phyloP scores from a whole-genome alignment of 2,888 invertebrate species.

The Xanthorhoe designata region DNA sequence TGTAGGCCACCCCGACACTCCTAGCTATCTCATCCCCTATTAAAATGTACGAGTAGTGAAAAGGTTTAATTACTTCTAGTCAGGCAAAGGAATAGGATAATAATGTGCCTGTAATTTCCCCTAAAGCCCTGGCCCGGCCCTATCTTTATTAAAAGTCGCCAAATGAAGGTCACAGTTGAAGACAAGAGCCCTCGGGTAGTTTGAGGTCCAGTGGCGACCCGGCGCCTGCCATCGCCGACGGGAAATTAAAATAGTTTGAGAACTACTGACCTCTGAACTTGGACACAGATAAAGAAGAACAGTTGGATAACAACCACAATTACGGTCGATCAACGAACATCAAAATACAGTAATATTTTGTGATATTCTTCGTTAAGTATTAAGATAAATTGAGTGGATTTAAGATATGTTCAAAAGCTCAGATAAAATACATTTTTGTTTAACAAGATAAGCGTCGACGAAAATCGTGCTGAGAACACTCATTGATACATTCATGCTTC shows the following conservation, averaged over 20 bases:
- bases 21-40: slow-evolving; percentile 1
- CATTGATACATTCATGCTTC: not conserved
- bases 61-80: slow-evolving; percentile 12
- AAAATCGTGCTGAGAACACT: not conserved
- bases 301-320: not conserved
- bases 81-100: slow-evolving; percentile 7
- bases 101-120: slow-evolving; percentile 15
- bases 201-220: slow-evolving; percentile 21
- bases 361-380: not conserved
- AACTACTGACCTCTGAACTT: slow-evolving; percentile 27
- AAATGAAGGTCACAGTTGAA: slow-evolving; percentile 27
- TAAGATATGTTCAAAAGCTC: not conserved
- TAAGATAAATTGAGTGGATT: not conserved
- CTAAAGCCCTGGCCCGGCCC: slow-evolving; percentile 4
- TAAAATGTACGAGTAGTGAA: slow-evolving; percentile 2
- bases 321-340: not conserved
- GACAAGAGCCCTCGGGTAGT: slow-evolving; percentile 15
- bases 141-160: slow-evolving; percentile 37
- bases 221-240: slow-evolving; percentile 3
- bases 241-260: slow-evolving; percentile 42
- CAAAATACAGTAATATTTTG: no score
- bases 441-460: not conserved
- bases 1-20: not conserved
- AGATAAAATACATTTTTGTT: not conserved
- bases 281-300: not conserved